Base-by-base conservation (phyloP, 2,888 invertebrate species). In the Urechis unicinctus region DNA sequence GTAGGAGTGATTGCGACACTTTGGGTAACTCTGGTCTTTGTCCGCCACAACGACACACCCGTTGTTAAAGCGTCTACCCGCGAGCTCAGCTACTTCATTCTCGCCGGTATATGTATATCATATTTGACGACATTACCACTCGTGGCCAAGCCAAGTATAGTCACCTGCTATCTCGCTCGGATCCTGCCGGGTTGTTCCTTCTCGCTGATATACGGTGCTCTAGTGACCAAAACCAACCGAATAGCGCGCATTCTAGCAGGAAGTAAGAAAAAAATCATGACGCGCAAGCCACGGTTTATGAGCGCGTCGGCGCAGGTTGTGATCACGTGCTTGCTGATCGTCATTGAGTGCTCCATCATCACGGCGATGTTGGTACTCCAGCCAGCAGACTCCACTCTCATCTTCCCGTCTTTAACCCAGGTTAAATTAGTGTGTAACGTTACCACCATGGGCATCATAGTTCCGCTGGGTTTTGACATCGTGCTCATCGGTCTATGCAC, bases 171-270 rank as follows among this genome's bases (percentile, higher is more conserved):
- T 65, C 85, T 95, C 5, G 91, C 94, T 72, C 88, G 93, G 36
- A 85, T 93, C 61, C 88, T 96, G 78, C 88, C 93, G 0, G 94
- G 93, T 2, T 89, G 96, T 77, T 92, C 94, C 73, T 97, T 98
- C 81, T 91, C 95, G 0, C 89, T 97, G 48, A 93, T 98, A 43
- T 97, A 97, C 81, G 94, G 94, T 0, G 93, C 97, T 0, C 82
- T 98, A 29, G 83, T 97, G 53, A 97, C 97, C 50, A 97, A 97
- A 83, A 97, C 97, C 13, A 97, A 96, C 81, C 83, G 97, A 52
- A 98, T 98, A 62, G 88, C 95, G 0, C 82, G 97, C 49, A 97
- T 97, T 74, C 90, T 97, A 80, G 92, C 94, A 75, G 94, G 95
- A n/a, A 90, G 93, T 71, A 94, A 93, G 75, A 88, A 89, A 70